These are phyloP conservation scores for Philopedon plagiatum DNA, from an alignment of 2,888 invertebrate genomes.

Conservation along the genomic window DNA sequence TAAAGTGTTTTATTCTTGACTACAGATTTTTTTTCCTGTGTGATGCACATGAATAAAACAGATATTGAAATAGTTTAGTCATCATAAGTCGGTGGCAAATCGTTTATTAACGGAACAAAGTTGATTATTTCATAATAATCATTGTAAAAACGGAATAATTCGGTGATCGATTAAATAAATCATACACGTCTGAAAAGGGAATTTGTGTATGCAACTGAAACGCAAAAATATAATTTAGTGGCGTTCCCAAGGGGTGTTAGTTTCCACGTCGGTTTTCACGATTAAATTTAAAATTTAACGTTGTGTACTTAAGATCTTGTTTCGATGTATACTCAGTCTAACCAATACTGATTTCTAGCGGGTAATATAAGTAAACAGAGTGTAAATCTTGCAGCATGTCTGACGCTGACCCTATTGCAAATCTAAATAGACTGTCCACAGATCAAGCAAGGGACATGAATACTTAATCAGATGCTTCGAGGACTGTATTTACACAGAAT, in stretches of 20 bases:
- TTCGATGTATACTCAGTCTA: constrained; percentile 16
- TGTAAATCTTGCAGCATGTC: constrained; percentile 9
- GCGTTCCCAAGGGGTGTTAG: not conserved
- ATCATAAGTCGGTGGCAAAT: too few species aligned
- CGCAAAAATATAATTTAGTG: constrained; percentile 26
- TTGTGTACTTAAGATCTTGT: constrained; percentile 18
- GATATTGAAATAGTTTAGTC: too few species aligned
- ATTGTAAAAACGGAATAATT: too few species aligned
- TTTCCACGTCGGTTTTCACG: not conserved
- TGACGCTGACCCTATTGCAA: constrained; percentile 20
- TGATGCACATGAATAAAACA: too few species aligned
- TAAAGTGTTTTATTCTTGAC: too few species aligned
- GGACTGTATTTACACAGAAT: not conserved
- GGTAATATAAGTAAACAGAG: constrained; percentile 20
- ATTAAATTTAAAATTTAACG: constrained; percentile 22
- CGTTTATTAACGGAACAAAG: too few species aligned
- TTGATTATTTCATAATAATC: too few species aligned
- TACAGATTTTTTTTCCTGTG: too few species aligned
- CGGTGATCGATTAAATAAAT: too few species aligned
- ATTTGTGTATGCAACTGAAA: too few species aligned
- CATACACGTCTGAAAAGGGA: too few species aligned
- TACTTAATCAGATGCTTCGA: constrained; percentile 6
- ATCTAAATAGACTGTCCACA: constrained; percentile 14
- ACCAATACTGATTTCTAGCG: constrained; percentile 30
- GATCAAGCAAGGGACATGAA: constrained; percentile 18